Evolutionary conservation across 1,140 invertebrate species (phyloP).

Genomic region (Hyphantria cunea): DNA sequence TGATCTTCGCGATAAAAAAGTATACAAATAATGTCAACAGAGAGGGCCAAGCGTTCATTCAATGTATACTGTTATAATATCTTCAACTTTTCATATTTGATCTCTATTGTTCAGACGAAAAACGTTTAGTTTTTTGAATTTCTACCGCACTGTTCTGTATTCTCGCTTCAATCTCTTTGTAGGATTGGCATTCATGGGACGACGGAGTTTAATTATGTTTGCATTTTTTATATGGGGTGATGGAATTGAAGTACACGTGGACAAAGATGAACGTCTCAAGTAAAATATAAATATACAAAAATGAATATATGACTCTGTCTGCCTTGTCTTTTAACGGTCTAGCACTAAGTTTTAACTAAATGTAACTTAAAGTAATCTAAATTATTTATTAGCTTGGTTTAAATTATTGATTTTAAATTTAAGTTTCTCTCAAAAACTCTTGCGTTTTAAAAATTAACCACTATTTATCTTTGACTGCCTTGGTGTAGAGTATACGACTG

Average conservation of each 20-base stretch:
- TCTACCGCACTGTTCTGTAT: conserved; percentile 30
- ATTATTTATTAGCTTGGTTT: no score
- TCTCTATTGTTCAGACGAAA: conserved; percentile 20
- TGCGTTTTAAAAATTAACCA: no score
- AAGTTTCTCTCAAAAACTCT: no score
- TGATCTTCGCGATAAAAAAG: conserved; percentile 5
- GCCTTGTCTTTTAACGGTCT: no score
- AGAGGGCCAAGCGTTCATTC: conserved; percentile 11
- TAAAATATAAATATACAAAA: no score
- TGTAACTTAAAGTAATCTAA: no score
- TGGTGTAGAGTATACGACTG: no score
- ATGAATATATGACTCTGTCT: no score
- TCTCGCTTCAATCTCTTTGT: conserved; percentile 31
- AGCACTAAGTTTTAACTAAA: no score
- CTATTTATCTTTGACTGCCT: no score
- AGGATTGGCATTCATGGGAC: conserved; percentile 27
- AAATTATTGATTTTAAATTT: no score
- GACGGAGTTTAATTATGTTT: conserved; percentile 21
- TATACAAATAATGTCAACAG: conserved; percentile 9
- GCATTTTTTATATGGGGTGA: conserved; percentile 12
- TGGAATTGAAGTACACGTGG: conserved; percentile 10
- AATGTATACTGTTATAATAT: conserved; percentile 24
- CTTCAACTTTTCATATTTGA: conserved; percentile 27
- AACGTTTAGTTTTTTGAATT: conserved; percentile 37
- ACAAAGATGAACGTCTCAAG: not conserved